Evolutionary conservation across 2,888 invertebrate genomes (phyloP).

Genomic region (Drosophila prostipennis): DNA sequence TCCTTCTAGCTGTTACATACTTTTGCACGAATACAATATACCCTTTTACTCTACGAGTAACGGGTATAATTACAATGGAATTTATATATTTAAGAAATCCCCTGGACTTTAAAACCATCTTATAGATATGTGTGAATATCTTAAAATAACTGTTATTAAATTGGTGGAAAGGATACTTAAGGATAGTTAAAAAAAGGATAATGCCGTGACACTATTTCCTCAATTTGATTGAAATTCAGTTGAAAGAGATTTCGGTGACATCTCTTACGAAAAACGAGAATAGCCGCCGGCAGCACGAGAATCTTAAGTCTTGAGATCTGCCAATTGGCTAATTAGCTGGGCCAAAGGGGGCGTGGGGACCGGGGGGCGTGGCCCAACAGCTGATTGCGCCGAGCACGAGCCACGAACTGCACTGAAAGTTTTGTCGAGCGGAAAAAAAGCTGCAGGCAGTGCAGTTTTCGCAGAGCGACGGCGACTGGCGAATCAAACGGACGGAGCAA

Average conservation of each 20-base stretch:
- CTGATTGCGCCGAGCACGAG: conserved; percentile 48
- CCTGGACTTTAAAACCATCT: too few relatives aligned
- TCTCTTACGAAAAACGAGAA: conserved; percentile 10
- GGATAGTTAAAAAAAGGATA: not conserved
- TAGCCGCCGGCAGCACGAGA: conserved; percentile 4
- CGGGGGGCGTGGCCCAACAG: conserved; percentile 43
- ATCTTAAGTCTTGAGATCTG: conserved; percentile 27
- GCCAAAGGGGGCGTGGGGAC: not conserved
- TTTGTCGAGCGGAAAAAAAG: conserved; percentile 58
- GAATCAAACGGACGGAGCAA: conserved; percentile 45
- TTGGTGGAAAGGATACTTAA: too few relatives aligned
- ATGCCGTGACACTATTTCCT: not conserved
- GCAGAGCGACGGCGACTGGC: conserved; percentile 70
- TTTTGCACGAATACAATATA: too few relatives aligned
- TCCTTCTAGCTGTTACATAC: too few relatives aligned
- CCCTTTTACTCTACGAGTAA: too few relatives aligned
- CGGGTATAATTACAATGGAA: too few relatives aligned
- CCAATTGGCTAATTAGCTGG: conserved; percentile 49
- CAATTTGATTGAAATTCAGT: not conserved
- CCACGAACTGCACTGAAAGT: conserved; percentile 44
- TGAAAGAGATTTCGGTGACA: not conserved
- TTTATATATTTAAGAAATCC: too few relatives aligned
- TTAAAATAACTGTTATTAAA: too few relatives aligned
- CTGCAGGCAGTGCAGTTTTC: conserved; percentile 64
- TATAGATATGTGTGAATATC: too few relatives aligned